Base-by-base conservation (phyloP, 2,888 invertebrate species). In the Amiota mariae region DNA sequence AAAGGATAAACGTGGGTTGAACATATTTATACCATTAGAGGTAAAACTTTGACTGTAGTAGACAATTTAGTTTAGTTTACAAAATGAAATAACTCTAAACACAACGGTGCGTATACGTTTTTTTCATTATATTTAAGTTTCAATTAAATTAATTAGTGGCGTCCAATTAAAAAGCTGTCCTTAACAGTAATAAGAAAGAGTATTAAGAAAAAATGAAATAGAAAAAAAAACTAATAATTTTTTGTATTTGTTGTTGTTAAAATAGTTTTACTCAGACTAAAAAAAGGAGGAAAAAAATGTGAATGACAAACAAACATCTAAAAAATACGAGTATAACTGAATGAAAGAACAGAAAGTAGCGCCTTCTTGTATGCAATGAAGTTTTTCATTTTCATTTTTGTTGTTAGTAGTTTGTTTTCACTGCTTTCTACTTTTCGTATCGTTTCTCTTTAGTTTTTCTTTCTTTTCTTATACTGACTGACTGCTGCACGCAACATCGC, bases 111-210 rank as follows among this genome's bases (percentile, higher is more conserved):
- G 66, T 20, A 68, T 49, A 49, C 51, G 51, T n/a, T 54, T 18
- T 68, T 68, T 36, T 24, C 3, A 6, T 6, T 36, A 36, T 36
- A 6, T 36, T 68, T 68, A 54, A 68, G 67, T 68, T 68, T 68
- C 51, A 68, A 68, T 68, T 68, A 68, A 68, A 68, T 68, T 68
- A 68, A 68, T 68, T 68, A 68, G 67, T 68, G 67, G 67, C 67
- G 24, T 68, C 67, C 54, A 68, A 68, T 68, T 68, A 68, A 68
- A 54, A 54, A 68, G 24, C 67, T 68, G 67, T 68, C 67, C 67
- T 68, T 24, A 68, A 51, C 67, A 68, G 67, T 24, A 68, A 68
- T 68, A 24, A 51, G 54, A 24, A 51, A 20, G 51, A 64, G 15
- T 6, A 59, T 6, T 2, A 63, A 64, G 49, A 49, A 51, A 11